Evolutionary conservation across 2,113 vertebrate species (phyloP).

Genomic region (Paraplagusia blochii): DNA sequence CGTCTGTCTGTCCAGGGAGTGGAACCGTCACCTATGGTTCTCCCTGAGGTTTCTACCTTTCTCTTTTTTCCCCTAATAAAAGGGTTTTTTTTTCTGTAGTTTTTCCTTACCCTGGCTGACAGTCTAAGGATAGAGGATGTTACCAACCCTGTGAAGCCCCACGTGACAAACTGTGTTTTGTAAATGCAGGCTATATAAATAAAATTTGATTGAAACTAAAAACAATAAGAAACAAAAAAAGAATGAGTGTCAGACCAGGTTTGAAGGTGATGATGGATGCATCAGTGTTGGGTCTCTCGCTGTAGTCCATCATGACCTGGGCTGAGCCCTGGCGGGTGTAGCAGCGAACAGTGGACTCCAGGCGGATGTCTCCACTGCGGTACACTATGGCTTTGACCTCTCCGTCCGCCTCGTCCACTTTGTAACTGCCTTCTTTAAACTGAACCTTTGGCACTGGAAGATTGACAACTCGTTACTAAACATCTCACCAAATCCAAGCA

Average conservation of each 20-base stretch:
- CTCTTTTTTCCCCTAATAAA: too few relatives aligned
- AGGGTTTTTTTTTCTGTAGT: too few relatives aligned
- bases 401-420: slow-evolving; percentile 76
- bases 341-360: slow-evolving; percentile 74
- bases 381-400: slow-evolving; percentile 70
- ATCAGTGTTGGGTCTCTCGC: slow-evolving; percentile 80
- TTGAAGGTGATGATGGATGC: slow-evolving; percentile 76
- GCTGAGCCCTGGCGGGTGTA: slow-evolving; percentile 82
- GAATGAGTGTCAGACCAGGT: slow-evolving; percentile 65
- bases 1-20: too few relatives aligned
- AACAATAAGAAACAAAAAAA: neutral
- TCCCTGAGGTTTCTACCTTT: too few relatives aligned
- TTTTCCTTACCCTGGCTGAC: too few relatives aligned
- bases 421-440: slow-evolving; percentile 76
- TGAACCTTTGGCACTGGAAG: slow-evolving; percentile 78
- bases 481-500: neutral
- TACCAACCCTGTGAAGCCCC: too few relatives aligned
- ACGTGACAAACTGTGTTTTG: too few relatives aligned
- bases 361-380: slow-evolving; percentile 76
- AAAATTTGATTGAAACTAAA: too few relatives aligned
- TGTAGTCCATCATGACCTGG: slow-evolving; percentile 82
- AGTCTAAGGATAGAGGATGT: too few relatives aligned
- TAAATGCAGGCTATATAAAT: too few relatives aligned
- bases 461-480: slow-evolving; percentile 3
- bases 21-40: too few relatives aligned